Evolutionary conservation across 2,113 vertebrate genomes (phyloP).

Genomic region (Limanda limanda): DNA sequence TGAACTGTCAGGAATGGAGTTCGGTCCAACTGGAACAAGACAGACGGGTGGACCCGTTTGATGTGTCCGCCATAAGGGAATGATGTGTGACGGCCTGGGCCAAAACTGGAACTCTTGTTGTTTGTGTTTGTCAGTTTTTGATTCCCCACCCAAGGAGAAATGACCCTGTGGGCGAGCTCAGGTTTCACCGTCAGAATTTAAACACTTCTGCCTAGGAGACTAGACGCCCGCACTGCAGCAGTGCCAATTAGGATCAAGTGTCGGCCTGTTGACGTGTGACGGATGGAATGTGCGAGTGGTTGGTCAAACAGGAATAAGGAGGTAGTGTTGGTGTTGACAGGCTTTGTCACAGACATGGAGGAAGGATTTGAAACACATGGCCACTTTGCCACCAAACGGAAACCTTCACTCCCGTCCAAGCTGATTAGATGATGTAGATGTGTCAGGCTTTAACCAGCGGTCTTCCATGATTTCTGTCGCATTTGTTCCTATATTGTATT

Average conservation of each 20-base stretch:
- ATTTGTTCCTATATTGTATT: constrained; percentile 3
- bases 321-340: constrained; percentile 68
- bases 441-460: neutral
- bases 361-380: constrained; percentile 75
- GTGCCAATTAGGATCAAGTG: constrained; percentile 81
- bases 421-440: constrained; percentile 22
- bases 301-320: constrained; percentile 59
- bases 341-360: constrained; percentile 50
- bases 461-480: neutral
- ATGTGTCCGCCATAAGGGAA: constrained; percentile 35
- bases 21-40: constrained; percentile 17
- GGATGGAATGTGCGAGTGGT: constrained; percentile 71
- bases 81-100: constrained; percentile 32
- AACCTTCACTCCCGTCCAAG: constrained; percentile 40
- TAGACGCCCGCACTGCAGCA: constrained; percentile 46
- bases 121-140: constrained; percentile 66
- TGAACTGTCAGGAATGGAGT: constrained; percentile 62
- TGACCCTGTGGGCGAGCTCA: constrained; percentile 49
- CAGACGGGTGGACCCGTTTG: constrained; percentile 37
- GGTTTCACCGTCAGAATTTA: constrained; percentile 72
- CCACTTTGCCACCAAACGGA: constrained; percentile 45
- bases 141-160: constrained; percentile 70
- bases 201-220: constrained; percentile 59
- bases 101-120: constrained; percentile 59
- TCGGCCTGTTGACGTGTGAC: constrained; percentile 78